phyloP scores from a whole-genome alignment of 2,888 invertebrate genomes.

The Oligia strigilis region DNA sequence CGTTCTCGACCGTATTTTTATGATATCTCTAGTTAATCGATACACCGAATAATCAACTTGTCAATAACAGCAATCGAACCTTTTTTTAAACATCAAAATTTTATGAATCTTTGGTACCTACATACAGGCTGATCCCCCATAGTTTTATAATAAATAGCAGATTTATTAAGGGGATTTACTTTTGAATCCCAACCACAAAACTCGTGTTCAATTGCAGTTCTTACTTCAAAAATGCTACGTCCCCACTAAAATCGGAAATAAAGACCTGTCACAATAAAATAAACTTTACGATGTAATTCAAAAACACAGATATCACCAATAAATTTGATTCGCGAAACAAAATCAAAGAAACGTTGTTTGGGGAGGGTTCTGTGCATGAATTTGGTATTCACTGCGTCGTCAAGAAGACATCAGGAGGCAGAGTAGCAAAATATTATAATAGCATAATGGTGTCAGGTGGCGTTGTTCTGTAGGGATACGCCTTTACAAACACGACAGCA shows the following conservation, averaged over 20 bases:
- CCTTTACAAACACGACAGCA: conserved; percentile 69
- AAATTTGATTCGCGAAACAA: conserved; percentile 79
- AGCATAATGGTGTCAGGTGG: conserved; percentile 90
- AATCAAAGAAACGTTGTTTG: conserved; percentile 74
- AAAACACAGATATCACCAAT: conserved; percentile 78
- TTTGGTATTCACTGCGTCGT: conserved; percentile 90
- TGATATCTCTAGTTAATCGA: not conserved
- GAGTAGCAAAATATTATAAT: conserved; percentile 90
- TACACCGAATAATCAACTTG: not conserved
- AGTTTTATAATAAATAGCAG: no score
- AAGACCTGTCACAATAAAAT: conserved; percentile 69
- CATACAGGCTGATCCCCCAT: not conserved
- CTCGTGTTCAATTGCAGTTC: not conserved
- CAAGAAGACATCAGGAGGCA: conserved; percentile 88
- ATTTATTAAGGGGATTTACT: not conserved
- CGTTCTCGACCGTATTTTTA: not conserved
- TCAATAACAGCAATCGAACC: not conserved
- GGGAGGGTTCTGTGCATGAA: conserved; percentile 74
- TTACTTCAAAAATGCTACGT: not conserved
- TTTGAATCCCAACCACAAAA: conserved; percentile 25
- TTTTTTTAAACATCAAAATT: not conserved
- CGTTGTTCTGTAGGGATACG: conserved; percentile 78
- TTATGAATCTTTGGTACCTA: not conserved
- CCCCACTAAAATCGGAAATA: conserved; percentile 40
- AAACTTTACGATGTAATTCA: conserved; percentile 75